A percentile compares a stretch with the other conserved stretches of the same genome.
Conservation (phyloP, 1,140 invertebrate species). For the Camponotus vicinus region DNA sequence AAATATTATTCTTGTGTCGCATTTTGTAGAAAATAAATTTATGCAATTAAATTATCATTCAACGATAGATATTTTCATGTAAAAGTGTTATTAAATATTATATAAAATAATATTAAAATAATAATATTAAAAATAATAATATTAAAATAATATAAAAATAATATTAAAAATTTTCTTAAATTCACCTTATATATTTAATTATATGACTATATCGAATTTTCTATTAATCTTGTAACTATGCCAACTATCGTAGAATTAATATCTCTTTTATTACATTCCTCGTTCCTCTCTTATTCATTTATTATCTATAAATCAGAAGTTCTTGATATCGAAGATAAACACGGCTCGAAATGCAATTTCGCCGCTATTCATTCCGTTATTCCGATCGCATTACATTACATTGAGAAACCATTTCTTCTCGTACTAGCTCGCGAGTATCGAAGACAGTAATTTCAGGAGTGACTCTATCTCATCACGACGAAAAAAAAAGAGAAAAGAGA, state of each 20-base stretch:
- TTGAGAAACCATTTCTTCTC: constrained; percentile 9
- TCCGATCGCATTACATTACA: constrained; percentile 23
- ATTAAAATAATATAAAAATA: not conserved
- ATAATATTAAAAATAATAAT: no score
- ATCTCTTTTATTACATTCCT: not conserved
- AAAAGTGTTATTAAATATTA: not conserved
- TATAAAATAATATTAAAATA: no score
- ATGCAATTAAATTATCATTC: not conserved
- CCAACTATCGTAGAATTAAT: not conserved
- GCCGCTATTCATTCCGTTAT: not conserved
- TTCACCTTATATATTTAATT: not conserved
- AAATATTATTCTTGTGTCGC: not conserved
- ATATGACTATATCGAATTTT: not conserved
- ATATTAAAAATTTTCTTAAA: not conserved
- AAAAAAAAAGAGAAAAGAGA: not conserved
- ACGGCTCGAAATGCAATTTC: constrained; percentile 2
- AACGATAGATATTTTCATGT: not conserved
- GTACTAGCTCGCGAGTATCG: not conserved
- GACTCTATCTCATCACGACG: constrained; percentile 29
- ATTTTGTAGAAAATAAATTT: not conserved
- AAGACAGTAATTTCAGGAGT: constrained; percentile 40
- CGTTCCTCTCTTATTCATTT: not conserved
- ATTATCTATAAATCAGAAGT: constrained; percentile 2
- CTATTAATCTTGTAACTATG: not conserved
- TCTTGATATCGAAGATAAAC: not conserved